phyloP scores from a whole-genome alignment of 2,797 vertebrate species.

The Lophius americanus region DNA sequence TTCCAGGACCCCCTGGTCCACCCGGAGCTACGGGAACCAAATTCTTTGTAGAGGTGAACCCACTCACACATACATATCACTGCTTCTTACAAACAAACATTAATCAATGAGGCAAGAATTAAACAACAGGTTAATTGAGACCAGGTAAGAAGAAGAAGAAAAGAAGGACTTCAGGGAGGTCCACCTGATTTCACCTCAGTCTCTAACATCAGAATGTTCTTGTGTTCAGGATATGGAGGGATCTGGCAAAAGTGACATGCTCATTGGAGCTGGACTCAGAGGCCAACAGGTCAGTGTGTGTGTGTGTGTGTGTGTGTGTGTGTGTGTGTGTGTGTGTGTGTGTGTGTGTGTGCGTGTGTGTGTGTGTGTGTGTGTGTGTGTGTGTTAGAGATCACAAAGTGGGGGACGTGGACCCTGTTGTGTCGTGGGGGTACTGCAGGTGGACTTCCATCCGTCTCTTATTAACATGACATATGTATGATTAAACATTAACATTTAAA shows the following conservation, averaged over 20 bases:
- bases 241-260: conserved; percentile 79
- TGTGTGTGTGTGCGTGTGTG: conserved; percentile 1
- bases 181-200: neutral
- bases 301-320: neutral
- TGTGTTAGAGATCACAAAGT: neutral
- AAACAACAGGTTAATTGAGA: neutral
- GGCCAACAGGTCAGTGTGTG: conserved; percentile 77
- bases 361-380: conserved; percentile 2
- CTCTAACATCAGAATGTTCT: conserved; percentile 15
- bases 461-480: no score
- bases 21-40: conserved; percentile 79
- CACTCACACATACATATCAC: neutral
- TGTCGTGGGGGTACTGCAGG: no score
- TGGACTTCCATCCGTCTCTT: no score
- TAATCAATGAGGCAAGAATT: neutral
- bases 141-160: neutral
- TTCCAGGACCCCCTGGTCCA: conserved; percentile 85
- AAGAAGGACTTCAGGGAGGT: neutral
- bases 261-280: conserved; percentile 64
- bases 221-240: conserved; percentile 87
- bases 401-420: no score
- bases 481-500: no score
- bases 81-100: neutral
- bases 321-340: neutral
- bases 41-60: conserved; percentile 83